Conservation (phyloP, 2,113 vertebrate genomes). For the Tenebrosternarchus preto region DNA sequence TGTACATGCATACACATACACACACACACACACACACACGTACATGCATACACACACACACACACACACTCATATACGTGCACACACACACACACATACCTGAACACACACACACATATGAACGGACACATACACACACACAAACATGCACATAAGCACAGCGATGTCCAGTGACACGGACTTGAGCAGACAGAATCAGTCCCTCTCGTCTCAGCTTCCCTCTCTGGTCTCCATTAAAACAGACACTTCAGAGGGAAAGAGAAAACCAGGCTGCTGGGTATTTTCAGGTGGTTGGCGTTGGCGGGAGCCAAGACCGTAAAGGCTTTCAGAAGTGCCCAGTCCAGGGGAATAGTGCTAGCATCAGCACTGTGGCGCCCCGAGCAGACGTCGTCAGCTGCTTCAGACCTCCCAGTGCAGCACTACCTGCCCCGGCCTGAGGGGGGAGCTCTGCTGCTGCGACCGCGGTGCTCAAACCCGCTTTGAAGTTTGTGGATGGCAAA, state of each 20-base stretch:
- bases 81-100: constrained; percentile 14
- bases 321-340: constrained; percentile 36
- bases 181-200: constrained; percentile 41
- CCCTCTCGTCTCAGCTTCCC: constrained; percentile 42
- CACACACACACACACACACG: constrained; percentile 18
- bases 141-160: constrained; percentile 29
- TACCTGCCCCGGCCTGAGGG: too few relatives aligned
- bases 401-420: too few relatives aligned
- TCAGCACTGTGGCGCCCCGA: not conserved
- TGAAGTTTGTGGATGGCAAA: too few relatives aligned
- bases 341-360: constrained; percentile 16
- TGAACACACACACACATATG: not conserved
- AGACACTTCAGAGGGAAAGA: not conserved
- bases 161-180: constrained; percentile 51
- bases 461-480: too few relatives aligned
- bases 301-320: constrained; percentile 24
- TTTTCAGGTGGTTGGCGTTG: constrained; percentile 45
- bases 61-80: constrained; percentile 4
- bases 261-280: not conserved
- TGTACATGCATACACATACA: constrained; percentile 13
- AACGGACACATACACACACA: constrained; percentile 3
- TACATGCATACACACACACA: constrained; percentile 8
- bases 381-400: not conserved
- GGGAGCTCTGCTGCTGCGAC: too few relatives aligned
- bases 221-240: constrained; percentile 38